Base-by-base conservation (phyloP, 2,797 vertebrate species). In the Erethizon dorsatum region DNA sequence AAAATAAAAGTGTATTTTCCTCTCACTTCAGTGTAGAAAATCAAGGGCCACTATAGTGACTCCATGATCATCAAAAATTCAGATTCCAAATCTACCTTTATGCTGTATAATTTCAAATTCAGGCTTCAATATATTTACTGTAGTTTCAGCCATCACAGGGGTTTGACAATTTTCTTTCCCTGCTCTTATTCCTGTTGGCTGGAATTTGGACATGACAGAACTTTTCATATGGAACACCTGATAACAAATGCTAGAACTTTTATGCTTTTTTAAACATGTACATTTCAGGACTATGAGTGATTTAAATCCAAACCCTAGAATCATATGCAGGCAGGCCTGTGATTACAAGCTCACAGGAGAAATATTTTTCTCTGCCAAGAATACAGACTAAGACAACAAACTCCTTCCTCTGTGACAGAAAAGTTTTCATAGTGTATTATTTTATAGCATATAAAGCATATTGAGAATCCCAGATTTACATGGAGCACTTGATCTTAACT, bases 361-460 rank as follows among this genome's bases (percentile, higher is more conserved):
- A 47, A 89, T 14, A 83, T 83, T 95, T 93, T 94, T 96, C 45
- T 94, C 69, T 79, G 18, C 69, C 69, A 95, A 95, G 59, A 95
- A 54, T 28, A 17, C 28, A 82, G 61, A 3, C 33, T 90, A 18
- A 96, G 45, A 26, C 71, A 47, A 83, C 50, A 63, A 75, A 59
- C 7, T 71, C 52, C 33, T 83, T 93, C 22, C 22, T 87, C 33
- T 57, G 28, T 41, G 50, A 54, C 57, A 14, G 28, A 75, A 28
- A 95, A 75, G 22, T 41, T 96, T 92, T 88, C 26, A 45, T 75
- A 83, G 24, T 50, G 61, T 1, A 61, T 69, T 65, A 6, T 95
- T 95, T 97, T 8, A 75, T 17, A 75, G 41, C 2, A 71, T 26
- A 2, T 59, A 88, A 71, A 83, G 73, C 2, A 87, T 56, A 85